Conservation (phyloP, 2,113 vertebrate species). For the Engystomops pustulosus region DNA sequence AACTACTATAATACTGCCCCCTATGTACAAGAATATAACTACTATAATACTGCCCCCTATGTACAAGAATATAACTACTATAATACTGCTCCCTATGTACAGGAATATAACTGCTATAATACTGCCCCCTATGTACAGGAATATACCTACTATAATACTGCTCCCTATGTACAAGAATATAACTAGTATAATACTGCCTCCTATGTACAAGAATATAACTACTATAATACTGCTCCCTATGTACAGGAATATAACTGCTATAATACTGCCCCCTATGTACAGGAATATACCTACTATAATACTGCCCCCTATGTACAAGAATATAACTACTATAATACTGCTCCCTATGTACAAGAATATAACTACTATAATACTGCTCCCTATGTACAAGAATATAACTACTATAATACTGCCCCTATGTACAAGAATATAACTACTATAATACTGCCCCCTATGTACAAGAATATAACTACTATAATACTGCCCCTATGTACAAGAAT, state of each 20-base stretch:
- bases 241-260: not conserved
- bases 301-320: too few relatives aligned
- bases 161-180: slow-evolving; percentile 14
- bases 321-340: not conserved
- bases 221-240: not conserved
- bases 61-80: slow-evolving; percentile 1
- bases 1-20: not conserved
- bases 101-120: too few relatives aligned
- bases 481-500: too few relatives aligned
- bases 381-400: not conserved
- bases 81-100: not conserved
- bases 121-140: too few relatives aligned
- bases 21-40: not conserved
- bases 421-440: too few relatives aligned
- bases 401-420: not conserved
- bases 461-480: too few relatives aligned
- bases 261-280: not conserved
- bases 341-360: not conserved
- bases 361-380: not conserved
- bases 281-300: not conserved
- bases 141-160: too few relatives aligned
- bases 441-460: too few relatives aligned
- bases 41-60: not conserved
- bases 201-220: slow-evolving; percentile 1
- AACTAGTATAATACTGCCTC: not conserved